Percentiles rank a stretch among this genome's conserved stretches.
These are phyloP conservation scores for Gracilinanus agilis DNA, from an alignment of 2,113 vertebrate species.

Conservation along the genomic window DNA sequence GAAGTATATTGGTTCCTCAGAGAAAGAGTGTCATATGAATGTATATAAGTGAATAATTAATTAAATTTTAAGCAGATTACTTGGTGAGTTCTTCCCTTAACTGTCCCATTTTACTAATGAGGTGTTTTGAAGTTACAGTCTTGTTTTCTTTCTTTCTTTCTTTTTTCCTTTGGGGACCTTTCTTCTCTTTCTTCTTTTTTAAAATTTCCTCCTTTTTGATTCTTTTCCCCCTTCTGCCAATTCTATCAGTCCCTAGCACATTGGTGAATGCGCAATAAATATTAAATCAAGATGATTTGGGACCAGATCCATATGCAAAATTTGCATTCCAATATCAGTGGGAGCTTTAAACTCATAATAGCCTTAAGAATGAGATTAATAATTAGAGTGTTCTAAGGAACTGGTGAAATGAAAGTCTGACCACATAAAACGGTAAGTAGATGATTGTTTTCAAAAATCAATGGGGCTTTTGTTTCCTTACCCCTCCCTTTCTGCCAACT, in stretches of 20 bases:
- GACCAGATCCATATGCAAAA: slow-evolving; percentile 59
- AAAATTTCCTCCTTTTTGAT: slow-evolving; percentile 20
- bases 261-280: background rate
- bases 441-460: background rate
- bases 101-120: slow-evolving; percentile 73
- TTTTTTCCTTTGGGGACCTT: rapidly evolving
- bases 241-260: background rate
- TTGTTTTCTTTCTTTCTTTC: background rate
- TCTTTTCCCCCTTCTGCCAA: background rate
- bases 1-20: slow-evolving; percentile 64
- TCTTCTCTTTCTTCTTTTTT: slow-evolving; percentile 16
- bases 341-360: slow-evolving; percentile 44
- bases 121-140: slow-evolving; percentile 63
- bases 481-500: slow-evolving; percentile 22
- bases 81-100: slow-evolving; percentile 61
- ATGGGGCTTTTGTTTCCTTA: slow-evolving; percentile 46
- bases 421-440: slow-evolving; percentile 43
- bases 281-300: slow-evolving; percentile 55
- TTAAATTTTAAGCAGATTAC: slow-evolving; percentile 73
- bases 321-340: slow-evolving; percentile 60
- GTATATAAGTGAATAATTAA: slow-evolving; percentile 79
- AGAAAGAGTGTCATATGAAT: slow-evolving; percentile 71
- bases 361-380: slow-evolving; percentile 69
- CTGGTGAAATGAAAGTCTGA: slow-evolving; percentile 49
- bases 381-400: slow-evolving; percentile 64